phyloP scores from a whole-genome alignment of 2,113 vertebrate genomes.

The Hiodon tergisus region DNA sequence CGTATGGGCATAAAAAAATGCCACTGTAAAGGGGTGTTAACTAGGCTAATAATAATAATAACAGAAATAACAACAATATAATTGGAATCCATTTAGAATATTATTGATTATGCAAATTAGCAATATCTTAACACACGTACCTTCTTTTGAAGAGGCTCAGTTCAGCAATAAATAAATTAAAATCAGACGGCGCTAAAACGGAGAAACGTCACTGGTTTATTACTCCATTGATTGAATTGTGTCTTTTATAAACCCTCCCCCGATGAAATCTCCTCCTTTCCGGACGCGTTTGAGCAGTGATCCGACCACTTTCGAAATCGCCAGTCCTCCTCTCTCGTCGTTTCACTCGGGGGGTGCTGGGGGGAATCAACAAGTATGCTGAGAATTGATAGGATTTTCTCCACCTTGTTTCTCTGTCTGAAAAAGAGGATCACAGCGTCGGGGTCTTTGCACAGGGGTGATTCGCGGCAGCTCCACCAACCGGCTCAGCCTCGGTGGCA shows the following conservation, averaged over 20 bases:
- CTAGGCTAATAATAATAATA: neutral
- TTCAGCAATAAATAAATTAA: constrained; percentile 38
- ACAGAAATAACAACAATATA: neutral
- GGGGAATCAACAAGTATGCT: constrained; percentile 79
- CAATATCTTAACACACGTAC: constrained; percentile 17
- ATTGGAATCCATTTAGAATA: neutral
- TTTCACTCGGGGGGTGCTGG: constrained; percentile 31
- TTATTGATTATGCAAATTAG: neutral
- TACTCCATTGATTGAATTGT: constrained; percentile 43
- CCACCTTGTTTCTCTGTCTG: constrained; percentile 47
- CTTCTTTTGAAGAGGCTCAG: constrained; percentile 28
- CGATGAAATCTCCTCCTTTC: constrained; percentile 43
- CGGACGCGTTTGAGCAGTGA: constrained; percentile 48
- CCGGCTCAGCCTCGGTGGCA: constrained; percentile 36
- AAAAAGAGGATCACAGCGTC: constrained; percentile 42
- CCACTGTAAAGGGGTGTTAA: too few species aligned
- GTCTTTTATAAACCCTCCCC: constrained; percentile 39
- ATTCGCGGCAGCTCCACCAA: constrained; percentile 58
- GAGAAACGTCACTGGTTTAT: constrained; percentile 51
- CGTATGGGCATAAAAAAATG: too few species aligned
- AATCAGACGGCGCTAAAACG: constrained; percentile 34
- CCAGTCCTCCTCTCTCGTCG: constrained; percentile 19
- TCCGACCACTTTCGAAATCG: constrained; percentile 27
- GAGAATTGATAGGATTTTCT: constrained; percentile 44
- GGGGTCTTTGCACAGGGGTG: constrained; percentile 42